phyloP scores from a whole-genome alignment of 2,888 invertebrate species.

The Brachypalpus laphriformis region DNA sequence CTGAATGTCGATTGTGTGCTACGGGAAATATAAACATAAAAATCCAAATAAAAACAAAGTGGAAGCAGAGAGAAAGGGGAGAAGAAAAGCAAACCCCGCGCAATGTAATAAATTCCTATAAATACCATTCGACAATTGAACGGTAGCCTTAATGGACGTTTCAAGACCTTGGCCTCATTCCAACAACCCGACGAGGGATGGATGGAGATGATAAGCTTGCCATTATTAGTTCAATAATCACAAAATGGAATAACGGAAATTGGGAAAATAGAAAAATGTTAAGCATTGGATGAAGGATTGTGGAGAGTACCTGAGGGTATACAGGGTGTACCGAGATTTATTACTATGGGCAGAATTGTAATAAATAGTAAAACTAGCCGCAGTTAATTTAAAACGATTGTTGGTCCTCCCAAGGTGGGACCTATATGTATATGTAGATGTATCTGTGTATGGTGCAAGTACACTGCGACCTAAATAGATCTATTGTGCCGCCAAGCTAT shows the following conservation, averaged over 20 bases:
- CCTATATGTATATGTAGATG: no score
- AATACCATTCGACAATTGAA: conserved; percentile 36
- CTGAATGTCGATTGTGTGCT: background rate
- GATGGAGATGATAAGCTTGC: background rate
- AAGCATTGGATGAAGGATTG: background rate
- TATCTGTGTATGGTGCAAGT: no score
- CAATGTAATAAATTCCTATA: conserved; percentile 30
- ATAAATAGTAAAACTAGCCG: no score
- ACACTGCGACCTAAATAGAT: no score
- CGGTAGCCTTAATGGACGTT: conserved; percentile 5
- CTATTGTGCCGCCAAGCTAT: no score
- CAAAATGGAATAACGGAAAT: background rate
- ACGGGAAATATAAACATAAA: conserved; percentile 10
- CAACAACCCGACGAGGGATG: background rate
- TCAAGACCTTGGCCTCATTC: conserved; percentile 19
- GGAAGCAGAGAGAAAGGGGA: background rate
- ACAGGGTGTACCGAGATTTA: background rate
- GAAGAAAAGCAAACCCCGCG: background rate
- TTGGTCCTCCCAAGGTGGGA: no score
- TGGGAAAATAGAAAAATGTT: background rate
- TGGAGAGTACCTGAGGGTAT: background rate
- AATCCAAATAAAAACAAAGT: conserved; percentile 20
- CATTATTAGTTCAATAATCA: conserved; percentile 50
- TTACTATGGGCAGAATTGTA: no score
- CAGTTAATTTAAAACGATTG: no score